Percentiles rank a stretch among this genome's conserved stretches.
Conservation (phyloP, 2,797 vertebrate genomes). For the Poeciliopsis gracilis region DNA sequence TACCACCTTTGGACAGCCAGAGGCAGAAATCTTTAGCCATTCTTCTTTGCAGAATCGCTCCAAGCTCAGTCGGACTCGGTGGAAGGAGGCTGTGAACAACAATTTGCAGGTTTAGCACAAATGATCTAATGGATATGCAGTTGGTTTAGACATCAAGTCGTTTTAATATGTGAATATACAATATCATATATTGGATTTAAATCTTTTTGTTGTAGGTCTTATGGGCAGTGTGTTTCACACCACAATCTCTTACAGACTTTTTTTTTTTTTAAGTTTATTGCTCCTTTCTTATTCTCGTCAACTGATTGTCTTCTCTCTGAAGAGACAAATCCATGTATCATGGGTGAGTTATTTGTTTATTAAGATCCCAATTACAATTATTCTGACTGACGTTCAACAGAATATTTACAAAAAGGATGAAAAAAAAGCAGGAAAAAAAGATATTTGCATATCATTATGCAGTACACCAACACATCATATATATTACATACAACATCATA, state of each 20-base stretch:
- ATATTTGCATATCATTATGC: too few species aligned
- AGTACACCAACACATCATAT: too few species aligned
- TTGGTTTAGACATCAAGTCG: not conserved
- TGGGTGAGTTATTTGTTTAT: not conserved
- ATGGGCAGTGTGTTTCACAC: not conserved
- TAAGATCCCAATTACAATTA: too few species aligned
- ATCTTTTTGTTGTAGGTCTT: not conserved
- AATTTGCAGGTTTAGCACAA: not conserved
- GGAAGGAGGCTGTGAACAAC: not conserved
- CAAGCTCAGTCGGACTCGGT: not conserved
- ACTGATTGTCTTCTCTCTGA: not conserved
- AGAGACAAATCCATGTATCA: not conserved
- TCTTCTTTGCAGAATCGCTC: not conserved
- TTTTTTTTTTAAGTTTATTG: not conserved
- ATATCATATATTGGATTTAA: not conserved
- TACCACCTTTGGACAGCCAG: not conserved
- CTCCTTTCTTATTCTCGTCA: not conserved
- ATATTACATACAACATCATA: too few species aligned
- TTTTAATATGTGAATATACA: not conserved
- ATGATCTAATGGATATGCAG: not conserved
- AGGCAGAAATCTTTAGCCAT: not conserved
- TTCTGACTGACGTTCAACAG: too few species aligned
- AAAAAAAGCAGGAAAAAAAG: too few species aligned
- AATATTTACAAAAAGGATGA: too few species aligned
- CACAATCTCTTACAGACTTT: too few species aligned